Evolutionary conservation across 2,888 invertebrate species (phyloP), one percentile per base, ranked within the genome.

Genomic region (Adelognathus sp.): DNA sequence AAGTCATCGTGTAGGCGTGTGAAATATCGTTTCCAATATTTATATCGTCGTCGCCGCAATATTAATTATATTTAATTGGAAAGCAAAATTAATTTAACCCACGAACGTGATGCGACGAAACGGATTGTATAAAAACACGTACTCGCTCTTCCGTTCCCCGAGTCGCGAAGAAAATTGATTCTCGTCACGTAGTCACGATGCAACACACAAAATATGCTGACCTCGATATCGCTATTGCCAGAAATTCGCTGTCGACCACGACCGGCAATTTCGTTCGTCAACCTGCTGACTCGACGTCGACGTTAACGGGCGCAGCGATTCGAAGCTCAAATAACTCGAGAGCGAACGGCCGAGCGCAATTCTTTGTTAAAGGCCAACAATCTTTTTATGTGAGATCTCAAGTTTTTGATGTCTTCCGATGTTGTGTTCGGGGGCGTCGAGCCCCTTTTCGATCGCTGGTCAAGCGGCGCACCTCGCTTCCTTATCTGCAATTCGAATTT

Each of bases 361-460:
- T 81, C 56, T 63, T 61, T 44, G 14, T 50, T 80, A 21, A 75
- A 82, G 36, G 72, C 56, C 41, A 67, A 52, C 6, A 83, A 60
- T 76, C 73, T 72, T 24, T 70, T 75, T 33, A 72, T 73, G 52
- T 83, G 83, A 44, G 11, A 50, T 73, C 21, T 76, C 52, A 83
- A 31, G 4, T 54, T 50, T 29, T 58, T 54, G 4, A 72, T 50
- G 14, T 82, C 77, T 3, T 81, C 81, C 5, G 50, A 21, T 5
- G 21, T 54, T 63, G 33, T 73, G 14, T 27, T 33, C 27, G 27
- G n/a, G 5, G 64, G 39, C 14, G 21, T 36, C 3, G 50, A 52
- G 39, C 63, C 29, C 7, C 16, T 21, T n/a, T 14, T 9, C 14
- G 36, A 11, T 7, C 39, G 7, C 4, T 50, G 16, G 16, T 41